phyloP scores from a whole-genome alignment of 2,888 invertebrate genomes.

The Ypsolopha scabrella region DNA sequence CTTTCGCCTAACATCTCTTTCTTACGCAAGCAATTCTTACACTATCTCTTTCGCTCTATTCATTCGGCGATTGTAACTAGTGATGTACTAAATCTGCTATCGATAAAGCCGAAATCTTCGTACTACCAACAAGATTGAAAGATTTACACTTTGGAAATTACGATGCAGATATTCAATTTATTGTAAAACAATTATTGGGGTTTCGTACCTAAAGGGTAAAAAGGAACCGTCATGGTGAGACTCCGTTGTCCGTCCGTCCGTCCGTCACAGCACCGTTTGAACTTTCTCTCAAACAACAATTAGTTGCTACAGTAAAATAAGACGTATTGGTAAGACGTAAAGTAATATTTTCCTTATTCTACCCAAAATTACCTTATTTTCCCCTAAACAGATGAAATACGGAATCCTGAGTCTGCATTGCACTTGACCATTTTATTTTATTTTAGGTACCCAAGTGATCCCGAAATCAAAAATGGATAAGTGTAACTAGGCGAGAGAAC shows the following conservation, averaged over 20 bases:
- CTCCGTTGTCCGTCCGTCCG: too few relatives aligned
- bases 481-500: background rate
- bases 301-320: background rate
- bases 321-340: too few relatives aligned
- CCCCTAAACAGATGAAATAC: too few relatives aligned
- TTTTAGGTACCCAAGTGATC: background rate
- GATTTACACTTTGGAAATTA: background rate
- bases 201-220: too few relatives aligned
- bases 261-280: too few relatives aligned
- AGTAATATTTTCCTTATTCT: background rate
- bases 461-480: background rate
- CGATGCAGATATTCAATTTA: background rate
- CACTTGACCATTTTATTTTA: background rate
- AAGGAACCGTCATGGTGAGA: too few relatives aligned
- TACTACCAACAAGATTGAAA: too few relatives aligned
- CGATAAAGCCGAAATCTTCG: too few relatives aligned
- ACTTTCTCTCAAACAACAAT: background rate
- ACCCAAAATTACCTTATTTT: background rate
- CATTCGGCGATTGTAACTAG: too few relatives aligned
- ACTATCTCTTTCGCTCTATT: background rate
- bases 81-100: too few relatives aligned
- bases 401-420: background rate
- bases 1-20: background rate
- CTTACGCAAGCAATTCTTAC: background rate
- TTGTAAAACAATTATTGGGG: background rate